Base-by-base conservation (phyloP, 2,888 invertebrate species). In the Melikaiella ostensackeni region DNA sequence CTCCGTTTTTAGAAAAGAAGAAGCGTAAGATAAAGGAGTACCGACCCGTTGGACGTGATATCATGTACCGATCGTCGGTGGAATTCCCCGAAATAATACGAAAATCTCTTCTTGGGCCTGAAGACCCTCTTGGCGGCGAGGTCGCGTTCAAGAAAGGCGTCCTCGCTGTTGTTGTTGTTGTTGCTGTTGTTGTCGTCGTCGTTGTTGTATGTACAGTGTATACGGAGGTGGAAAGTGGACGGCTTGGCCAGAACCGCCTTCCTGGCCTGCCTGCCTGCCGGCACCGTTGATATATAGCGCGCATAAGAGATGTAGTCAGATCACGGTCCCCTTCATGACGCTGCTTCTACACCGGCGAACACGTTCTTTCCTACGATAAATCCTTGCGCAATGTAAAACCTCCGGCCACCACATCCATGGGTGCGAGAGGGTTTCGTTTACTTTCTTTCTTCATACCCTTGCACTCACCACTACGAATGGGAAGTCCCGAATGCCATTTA, bases 351-450 rank as follows among this genome's bases (percentile, higher is more conserved):
- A 87, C 86, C 83, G 84, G 85, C 82, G 82, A 88, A 89, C 89
- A 89, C 84, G 88, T 86, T 88, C 88, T 88, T 88, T 87, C 88
- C 88, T 88, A 89, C 87, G 87, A 89, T 89, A 89, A 89, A 89
- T 89, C 85, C 87, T 87, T 79, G 84, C 83, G 86, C 86, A 89
- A 89, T 88, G 88, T 88, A 88, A 88, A 88, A 88, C 84, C 87
- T 85, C 82, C 81, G 80, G 79, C 81, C 66, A 77, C 81, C 64
- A 77, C 70, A 46, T 66, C 57, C 64, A 75, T 70, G 64, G 57
- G 59, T 50, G 46, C 57, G 57, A 62, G 33, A 66, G 57, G 19
- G 21, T 63, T 63, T 63, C 63, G 38, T 63, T 63, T 63, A 33
- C 62, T 62, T 62, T 62, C 33, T n/a, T 33, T 62, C 33, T 55